A percentile compares a stretch with the other conserved stretches of the same genome.
Conservation (phyloP, 2,797 vertebrate genomes). For the Gouania willdenowi region DNA sequence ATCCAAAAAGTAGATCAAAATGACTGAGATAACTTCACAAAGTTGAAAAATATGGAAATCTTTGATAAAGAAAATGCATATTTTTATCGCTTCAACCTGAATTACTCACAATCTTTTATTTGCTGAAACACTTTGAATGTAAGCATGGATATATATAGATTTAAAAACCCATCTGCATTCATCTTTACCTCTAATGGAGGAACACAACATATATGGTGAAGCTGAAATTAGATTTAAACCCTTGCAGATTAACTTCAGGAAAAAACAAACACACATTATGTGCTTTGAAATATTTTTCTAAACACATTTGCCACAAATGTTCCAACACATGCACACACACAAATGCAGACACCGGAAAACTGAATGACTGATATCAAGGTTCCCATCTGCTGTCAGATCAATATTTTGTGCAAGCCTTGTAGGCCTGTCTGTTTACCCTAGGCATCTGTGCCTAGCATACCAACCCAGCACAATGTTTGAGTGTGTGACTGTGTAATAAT, state of each 20-base stretch:
- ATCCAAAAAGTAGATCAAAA: no score
- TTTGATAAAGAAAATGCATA: not conserved
- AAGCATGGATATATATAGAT: not conserved
- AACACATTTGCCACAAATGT: conserved; percentile 50
- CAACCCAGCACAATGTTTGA: conserved; percentile 75
- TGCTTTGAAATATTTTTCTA: conserved; percentile 39
- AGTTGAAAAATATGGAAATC: not conserved
- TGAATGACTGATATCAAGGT: conserved; percentile 72
- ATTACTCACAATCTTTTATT: not conserved
- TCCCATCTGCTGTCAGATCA: conserved; percentile 82
- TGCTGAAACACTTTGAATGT: not conserved
- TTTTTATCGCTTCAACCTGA: not conserved
- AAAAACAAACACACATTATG: conserved; percentile 32
- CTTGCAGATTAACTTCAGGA: conserved; percentile 11
- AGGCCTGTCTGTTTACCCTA: conserved; percentile 79
- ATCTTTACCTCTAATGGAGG: not conserved
- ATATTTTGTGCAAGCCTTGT: conserved; percentile 81
- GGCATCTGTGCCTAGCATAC: conserved; percentile 78
- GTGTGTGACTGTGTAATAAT: conserved; percentile 86
- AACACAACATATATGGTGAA: conserved; percentile 7
- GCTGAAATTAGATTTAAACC: conserved; percentile 12
- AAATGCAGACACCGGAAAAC: conserved; percentile 53
- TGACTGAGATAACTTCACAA: not conserved
- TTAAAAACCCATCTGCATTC: not conserved
- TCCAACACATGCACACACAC: conserved; percentile 37